These are phyloP conservation scores for Urophycis tenuis DNA, from an alignment of 2,797 vertebrate species.

Conservation along the genomic window DNA sequence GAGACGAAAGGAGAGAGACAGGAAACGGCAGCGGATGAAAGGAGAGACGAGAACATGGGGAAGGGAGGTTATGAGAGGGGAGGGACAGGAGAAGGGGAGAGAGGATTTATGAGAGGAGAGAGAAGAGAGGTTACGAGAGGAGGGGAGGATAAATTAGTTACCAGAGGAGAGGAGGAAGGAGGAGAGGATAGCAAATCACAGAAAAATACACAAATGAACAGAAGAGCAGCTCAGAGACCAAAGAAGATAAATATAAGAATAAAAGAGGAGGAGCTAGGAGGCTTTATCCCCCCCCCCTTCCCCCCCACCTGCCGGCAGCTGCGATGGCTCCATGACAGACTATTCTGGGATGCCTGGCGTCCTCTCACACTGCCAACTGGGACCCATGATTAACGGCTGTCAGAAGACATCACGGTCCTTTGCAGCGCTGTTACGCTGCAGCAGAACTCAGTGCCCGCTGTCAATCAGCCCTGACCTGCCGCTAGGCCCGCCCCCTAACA, in stretches of 20 bases:
- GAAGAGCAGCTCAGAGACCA: not conserved
- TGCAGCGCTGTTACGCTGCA: conserved; percentile 5
- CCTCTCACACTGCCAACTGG: conserved; percentile 50
- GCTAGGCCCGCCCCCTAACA: conserved; percentile 19
- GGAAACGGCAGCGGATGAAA: not conserved
- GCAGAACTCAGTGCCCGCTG: conserved; percentile 40
- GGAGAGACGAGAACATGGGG: not conserved
- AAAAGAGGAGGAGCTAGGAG: conserved; percentile 3
- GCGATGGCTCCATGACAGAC: conserved; percentile 51
- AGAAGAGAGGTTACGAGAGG: not conserved
- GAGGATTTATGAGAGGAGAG: not conserved
- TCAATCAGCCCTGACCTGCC: conserved; percentile 46
- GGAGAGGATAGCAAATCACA: not conserved
- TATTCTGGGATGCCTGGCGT: conserved; percentile 69
- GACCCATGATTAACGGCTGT: conserved; percentile 64
- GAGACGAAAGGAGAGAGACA: not conserved
- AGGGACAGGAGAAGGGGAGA: not conserved
- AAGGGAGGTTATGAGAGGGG: not conserved
- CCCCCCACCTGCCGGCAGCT: conserved; percentile 21
- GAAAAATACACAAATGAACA: not conserved
- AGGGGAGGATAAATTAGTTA: not conserved
- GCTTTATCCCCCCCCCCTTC: conserved; percentile 44
- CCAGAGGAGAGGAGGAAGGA: not conserved
- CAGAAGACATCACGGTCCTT: conserved; percentile 57
- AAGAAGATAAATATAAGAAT: not conserved